Base-by-base conservation (phyloP, 2,888 invertebrate species). In the Luffia ferchaultella region DNA sequence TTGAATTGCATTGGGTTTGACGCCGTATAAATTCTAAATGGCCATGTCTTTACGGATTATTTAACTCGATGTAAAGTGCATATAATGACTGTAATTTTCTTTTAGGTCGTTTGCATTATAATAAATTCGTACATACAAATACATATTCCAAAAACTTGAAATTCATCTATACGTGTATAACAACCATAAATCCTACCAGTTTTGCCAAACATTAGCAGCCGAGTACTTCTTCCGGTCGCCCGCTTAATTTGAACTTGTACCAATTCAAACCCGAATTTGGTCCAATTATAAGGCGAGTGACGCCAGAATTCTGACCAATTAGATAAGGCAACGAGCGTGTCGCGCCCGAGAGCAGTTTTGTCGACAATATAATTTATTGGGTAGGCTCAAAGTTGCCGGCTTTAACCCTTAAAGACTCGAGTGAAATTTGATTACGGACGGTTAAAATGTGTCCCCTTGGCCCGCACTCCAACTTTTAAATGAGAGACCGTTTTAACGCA, bases 351-450 rank as follows among this genome's bases (percentile, higher is more conserved):
- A 76, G 76, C 79, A 79, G 82, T 82, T 80, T 80, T 80, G 79
- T 74, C 74, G 76, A 76, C 80, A 80, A 80, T 79, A 80, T 82
- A 82, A 82, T 82, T 82, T 82, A 82, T 82, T 77, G 79, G 78
- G 76, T 76, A 66, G 67, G 76, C 78, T 75, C 76, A 72, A 77
- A 80, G 76, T 82, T 76, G 76, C 68, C 72, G 70, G 74, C 69
- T 76, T 71, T 68, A 80, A 79, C 80, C 80, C 79, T 80, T 80
- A 77, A 80, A 79, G 80, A 78, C 75, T 82, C 68, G 69, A 79
- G 73, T 73, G 71, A 79, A 82, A 82, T 82, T 82, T 80, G 78
- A 82, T 82, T 82, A 80, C 74, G 73, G 65, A 67, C 72, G 70
- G 71, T 79, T 73, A 72, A 73, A 73, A 70, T 70, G 76, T 73